Conservation (phyloP, 2,888 invertebrate genomes). For the Dolomedes plantarius region DNA sequence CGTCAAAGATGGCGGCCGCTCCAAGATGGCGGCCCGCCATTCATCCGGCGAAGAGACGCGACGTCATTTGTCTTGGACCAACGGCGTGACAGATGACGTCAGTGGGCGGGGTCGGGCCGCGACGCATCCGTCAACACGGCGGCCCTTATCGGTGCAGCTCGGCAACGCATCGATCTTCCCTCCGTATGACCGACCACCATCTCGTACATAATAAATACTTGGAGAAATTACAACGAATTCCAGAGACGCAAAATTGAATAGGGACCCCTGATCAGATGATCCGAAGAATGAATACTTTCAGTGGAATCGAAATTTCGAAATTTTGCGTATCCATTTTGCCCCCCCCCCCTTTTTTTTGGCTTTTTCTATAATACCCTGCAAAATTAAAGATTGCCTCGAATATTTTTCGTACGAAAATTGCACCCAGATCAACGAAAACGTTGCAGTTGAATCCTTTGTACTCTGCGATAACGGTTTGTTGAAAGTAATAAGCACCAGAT, state of each 20-base stretch:
- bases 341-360: too few species aligned
- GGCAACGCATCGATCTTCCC: slow-evolving; percentile 59
- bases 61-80: slow-evolving; percentile 70
- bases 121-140: slow-evolving; percentile 67
- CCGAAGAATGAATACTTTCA: too few species aligned
- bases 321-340: too few species aligned
- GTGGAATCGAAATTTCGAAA: too few species aligned
- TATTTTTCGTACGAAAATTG: too few species aligned
- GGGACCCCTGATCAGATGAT: neutral
- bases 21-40: slow-evolving; percentile 64
- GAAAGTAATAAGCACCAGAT: too few species aligned
- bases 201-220: slow-evolving; percentile 9
- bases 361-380: too few species aligned
- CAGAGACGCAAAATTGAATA: neutral
- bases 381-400: too few species aligned
- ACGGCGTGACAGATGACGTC: slow-evolving; percentile 70
- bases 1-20: slow-evolving; percentile 67
- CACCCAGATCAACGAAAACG: too few species aligned
- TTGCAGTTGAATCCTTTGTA: too few species aligned
- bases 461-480: too few species aligned
- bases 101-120: slow-evolving; percentile 65
- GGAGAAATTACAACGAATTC: slow-evolving; percentile 4
- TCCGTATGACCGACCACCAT: slow-evolving; percentile 9
- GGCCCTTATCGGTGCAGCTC: slow-evolving; percentile 58
- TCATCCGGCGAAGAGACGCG: neutral